Evolutionary conservation across 2,888 invertebrate genomes (phyloP), one percentile per base, ranked within the genome.

Genomic region (Xylophagus ater): DNA sequence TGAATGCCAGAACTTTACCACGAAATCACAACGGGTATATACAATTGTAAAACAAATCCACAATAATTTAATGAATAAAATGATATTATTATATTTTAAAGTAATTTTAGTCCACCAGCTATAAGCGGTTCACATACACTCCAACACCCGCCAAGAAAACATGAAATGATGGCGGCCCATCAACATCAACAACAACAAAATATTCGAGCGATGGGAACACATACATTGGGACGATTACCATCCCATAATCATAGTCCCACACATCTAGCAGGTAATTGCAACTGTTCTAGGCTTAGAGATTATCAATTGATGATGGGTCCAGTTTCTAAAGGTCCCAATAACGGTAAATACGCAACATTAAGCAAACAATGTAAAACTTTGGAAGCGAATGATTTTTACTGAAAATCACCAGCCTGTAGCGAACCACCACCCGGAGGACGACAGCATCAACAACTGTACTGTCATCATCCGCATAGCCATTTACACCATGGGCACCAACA

Each of bases 291-390:
- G 23, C 9, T n/a, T n/a, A n/a, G n/a, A n/a, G n/a, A n/a, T n/a
- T n/a, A n/a, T 8, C 23, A 6, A 23, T 9, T 8, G 23, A 23
- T 9, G 15, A 21, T 29, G 8, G 19, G 24, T 30, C 17, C 15
- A 14, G 13, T 9, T 26, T 12, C n/a, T 14, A 21, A 31, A 63
- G 77, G 77, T 62, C 76, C 77, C 57, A 78, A 84, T 73, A 79
- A 80, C 70, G 80, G 79, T 68, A 88, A 89, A 79, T 89, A 88
- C 80, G 87, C 88, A 69, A 89, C 88, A 70, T 74, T 89, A 72
- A 88, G 86, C 80, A 88, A 88, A 73, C 87, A 89, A 74, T 90
- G 89, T 81, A 89, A 89, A 74, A 89, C 89, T 58, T 74, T 89
- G 51, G 89, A 89, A 73, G 83, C 87, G 60, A 85, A 81, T 62